Conservation (phyloP, 2,797 vertebrate genomes). For the Acanthurus lineatus region DNA sequence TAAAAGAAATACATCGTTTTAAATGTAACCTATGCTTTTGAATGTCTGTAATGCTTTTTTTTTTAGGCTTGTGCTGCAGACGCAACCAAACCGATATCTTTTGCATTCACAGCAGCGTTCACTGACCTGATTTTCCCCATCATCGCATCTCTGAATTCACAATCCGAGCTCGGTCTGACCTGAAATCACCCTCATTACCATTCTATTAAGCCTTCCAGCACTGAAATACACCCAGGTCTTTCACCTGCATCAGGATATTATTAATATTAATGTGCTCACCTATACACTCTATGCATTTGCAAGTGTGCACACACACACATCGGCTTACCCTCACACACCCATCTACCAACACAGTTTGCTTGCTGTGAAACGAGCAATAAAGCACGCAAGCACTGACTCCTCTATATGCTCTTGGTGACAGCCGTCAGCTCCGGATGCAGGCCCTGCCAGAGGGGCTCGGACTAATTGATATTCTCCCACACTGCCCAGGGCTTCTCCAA, state of each 20-base stretch:
- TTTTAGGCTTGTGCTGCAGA: neutral
- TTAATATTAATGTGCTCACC: slow-evolving; percentile 58
- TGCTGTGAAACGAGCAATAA: slow-evolving; percentile 10
- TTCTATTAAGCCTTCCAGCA: slow-evolving; percentile 50
- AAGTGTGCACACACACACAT: slow-evolving; percentile 9
- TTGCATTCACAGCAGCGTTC: slow-evolving; percentile 15
- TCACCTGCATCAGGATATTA: slow-evolving; percentile 43
- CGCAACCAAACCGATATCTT: neutral
- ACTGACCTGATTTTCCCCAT: slow-evolving; percentile 31
- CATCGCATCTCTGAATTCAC: slow-evolving; percentile 36
- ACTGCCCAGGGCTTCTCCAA: slow-evolving; percentile 80
- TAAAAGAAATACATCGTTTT: neutral
- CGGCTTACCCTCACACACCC: neutral
- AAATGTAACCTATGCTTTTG: neutral
- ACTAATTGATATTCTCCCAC: slow-evolving; percentile 86
- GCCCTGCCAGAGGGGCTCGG: slow-evolving; percentile 57
- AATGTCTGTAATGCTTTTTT: no score
- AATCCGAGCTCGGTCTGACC: slow-evolving; percentile 35
- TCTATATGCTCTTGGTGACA: slow-evolving; percentile 20
- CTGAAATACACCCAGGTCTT: slow-evolving; percentile 33
- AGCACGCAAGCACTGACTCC: neutral
- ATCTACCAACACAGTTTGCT: slow-evolving; percentile 1
- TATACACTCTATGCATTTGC: slow-evolving; percentile 34
- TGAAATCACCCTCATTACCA: slow-evolving; percentile 62
- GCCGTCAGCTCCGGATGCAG: slow-evolving; percentile 52